Conservation (phyloP, 2,888 invertebrate species). For the Auanema sp. region DNA sequence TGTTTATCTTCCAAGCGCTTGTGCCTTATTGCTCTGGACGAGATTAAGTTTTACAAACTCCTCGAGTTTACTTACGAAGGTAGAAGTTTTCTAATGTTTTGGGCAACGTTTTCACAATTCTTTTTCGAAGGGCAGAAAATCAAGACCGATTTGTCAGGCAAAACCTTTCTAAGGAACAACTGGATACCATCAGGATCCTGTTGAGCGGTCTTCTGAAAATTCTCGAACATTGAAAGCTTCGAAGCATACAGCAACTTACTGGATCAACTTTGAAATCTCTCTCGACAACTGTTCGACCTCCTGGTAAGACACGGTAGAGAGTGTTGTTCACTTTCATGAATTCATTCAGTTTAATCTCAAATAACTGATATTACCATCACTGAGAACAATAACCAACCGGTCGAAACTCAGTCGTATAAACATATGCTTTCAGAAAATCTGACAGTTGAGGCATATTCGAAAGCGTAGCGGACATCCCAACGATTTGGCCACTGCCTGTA, state of each 20-base stretch:
- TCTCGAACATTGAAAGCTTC: background rate
- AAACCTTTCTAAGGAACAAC: constrained; percentile 71
- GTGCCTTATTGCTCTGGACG: constrained; percentile 32
- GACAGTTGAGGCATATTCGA: constrained; percentile 84
- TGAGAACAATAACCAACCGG: constrained; percentile 69
- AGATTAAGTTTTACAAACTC: constrained; percentile 4
- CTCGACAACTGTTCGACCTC: constrained; percentile 26
- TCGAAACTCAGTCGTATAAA: constrained; percentile 82
- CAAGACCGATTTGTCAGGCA: constrained; percentile 79
- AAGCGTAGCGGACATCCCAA: constrained; percentile 96
- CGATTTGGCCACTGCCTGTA: constrained; percentile 74
- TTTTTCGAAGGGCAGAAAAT: constrained; percentile 90
- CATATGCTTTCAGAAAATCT: constrained; percentile 77
- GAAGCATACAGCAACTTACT: background rate
- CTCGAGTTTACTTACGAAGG: constrained; percentile 63
- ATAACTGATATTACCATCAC: background rate
- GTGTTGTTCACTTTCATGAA: constrained; percentile 40
- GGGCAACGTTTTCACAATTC: constrained; percentile 87
- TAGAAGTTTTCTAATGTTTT: constrained; percentile 75
- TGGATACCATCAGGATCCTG: constrained; percentile 44
- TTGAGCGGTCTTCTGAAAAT: constrained; percentile 4
- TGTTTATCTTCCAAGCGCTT: constrained; percentile 25
- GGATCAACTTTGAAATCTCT: constrained; percentile 27
- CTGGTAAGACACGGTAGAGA: constrained; percentile 26
- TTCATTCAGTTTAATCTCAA: constrained; percentile 33